Evolutionary conservation across 2,113 vertebrate genomes (phyloP).

Genomic region (Balaenoptera acutorostrata): DNA sequence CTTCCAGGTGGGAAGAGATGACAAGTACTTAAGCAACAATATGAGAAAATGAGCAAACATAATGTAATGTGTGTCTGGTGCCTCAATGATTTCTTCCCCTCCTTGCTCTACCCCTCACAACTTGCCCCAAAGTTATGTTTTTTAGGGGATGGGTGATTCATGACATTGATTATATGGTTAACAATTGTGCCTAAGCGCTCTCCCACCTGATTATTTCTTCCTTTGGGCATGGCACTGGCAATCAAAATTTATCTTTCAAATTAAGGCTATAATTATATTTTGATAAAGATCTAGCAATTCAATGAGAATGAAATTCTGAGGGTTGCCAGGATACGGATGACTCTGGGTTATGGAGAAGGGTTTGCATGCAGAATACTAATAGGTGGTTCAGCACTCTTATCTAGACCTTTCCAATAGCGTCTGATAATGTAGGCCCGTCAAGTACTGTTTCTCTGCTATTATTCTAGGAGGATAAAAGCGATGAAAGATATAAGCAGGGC

Average conservation of each 20-base stretch:
- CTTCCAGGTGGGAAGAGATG: not conserved
- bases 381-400: constrained; percentile 83
- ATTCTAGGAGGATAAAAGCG: constrained; percentile 73
- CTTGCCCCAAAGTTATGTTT: constrained; percentile 5
- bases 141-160: constrained; percentile 48
- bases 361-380: constrained; percentile 88
- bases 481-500: constrained; percentile 79
- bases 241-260: constrained; percentile 87
- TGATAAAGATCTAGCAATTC: constrained; percentile 89
- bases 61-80: not conserved
- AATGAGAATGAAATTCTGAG: constrained; percentile 89
- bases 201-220: constrained; percentile 76
- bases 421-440: constrained; percentile 82
- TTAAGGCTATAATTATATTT: constrained; percentile 88
- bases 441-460: constrained; percentile 80
- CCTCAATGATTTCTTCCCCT: not conserved
- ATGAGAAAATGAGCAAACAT: constrained; percentile 1
- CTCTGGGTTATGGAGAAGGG: constrained; percentile 85
- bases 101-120: constrained; percentile 12
- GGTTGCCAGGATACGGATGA: constrained; percentile 92
- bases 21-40: not conserved
- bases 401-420: constrained; percentile 80
- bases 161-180: constrained; percentile 71
- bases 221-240: constrained; percentile 78
- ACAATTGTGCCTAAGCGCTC: constrained; percentile 65